Evolutionary conservation across 2,797 vertebrate genomes (phyloP).

Genomic region (Bryconaethiops microstoma): DNA sequence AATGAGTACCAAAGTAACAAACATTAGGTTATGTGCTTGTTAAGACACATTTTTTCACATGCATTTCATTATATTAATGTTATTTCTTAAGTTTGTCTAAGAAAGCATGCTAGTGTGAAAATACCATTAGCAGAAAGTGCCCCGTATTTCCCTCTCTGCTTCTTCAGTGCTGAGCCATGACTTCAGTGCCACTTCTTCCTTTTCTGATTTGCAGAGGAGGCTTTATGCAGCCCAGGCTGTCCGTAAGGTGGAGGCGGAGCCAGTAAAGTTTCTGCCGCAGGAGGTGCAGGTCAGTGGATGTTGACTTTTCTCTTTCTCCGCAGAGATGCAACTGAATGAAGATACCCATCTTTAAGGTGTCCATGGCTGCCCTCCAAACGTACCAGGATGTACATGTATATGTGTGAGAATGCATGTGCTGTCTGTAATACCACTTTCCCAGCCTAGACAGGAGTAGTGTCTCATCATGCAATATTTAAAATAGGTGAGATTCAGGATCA

Average conservation of each 20-base stretch:
- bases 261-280: constrained; percentile 75
- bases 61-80: too few species aligned
- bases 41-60: too few species aligned
- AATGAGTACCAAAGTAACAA: too few species aligned
- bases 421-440: background rate
- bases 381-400: constrained; percentile 72
- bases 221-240: constrained; percentile 91
- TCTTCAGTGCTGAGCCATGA: background rate
- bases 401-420: constrained; percentile 11
- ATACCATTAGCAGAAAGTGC: too few species aligned
- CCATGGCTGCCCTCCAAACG: constrained; percentile 55
- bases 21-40: too few species aligned
- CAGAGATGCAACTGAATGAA: constrained; percentile 64
- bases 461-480: background rate
- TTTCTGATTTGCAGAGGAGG: constrained; percentile 79
- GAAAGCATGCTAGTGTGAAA: too few species aligned
- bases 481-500: background rate
- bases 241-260: constrained; percentile 76
- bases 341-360: constrained; percentile 56
- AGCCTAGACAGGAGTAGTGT: background rate
- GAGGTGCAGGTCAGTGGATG: constrained; percentile 86
- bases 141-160: background rate
- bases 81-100: too few species aligned
- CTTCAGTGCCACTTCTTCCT: constrained; percentile 4
- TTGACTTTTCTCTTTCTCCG: constrained; percentile 61